Evolutionary conservation across 2,113 vertebrate species (phyloP), one percentile per base, ranked within the genome.

Genomic region (Megaleporinus macrocephalus): DNA sequence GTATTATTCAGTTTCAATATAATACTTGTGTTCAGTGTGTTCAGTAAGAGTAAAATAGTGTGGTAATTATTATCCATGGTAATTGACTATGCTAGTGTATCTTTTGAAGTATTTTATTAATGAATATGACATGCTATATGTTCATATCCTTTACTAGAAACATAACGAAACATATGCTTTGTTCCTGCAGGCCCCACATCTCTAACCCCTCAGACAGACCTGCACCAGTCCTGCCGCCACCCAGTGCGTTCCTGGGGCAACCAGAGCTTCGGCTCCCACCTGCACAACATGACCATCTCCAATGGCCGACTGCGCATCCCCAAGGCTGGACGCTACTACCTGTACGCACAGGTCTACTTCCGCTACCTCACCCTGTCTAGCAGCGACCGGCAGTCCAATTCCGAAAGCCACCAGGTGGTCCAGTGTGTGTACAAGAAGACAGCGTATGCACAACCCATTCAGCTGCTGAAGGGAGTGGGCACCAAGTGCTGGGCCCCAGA

Each of bases 321-420:
- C 66, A 92, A 89, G 74, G 85, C 88, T 0, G 94, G 94, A 74
- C 92, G 91, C 65, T 94, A 96, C 88, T 94, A 93, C 74, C 63
- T 94, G 13, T 95, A 95, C 2, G 86, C 92, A 0, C 93, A 93
- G 89, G 90, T 94, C 53, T 95, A 93, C 24, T 94, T 96, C 87
- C 86, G 85, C 27, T 91, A 89, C 30, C 69, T 86, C 41, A 82
- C 80, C 78, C 88, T 88, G 65, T 81, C 88, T 0, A 83, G 85
- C 1, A 51, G 75, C 11, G 29, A 76, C 18, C 68, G 49, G 29
- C 77, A 55, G 36, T 69, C 78, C 49, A 62, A 29, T 41, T 78
- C 59, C 0, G 82, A 73, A 0, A 81, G 89, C 47, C 90, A 92
- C 0, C 91, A 93, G 89, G 91, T 95, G 0, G 90, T 94, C 9